Conservation (phyloP, 2,888 invertebrate species). For the Ceratothoa steindachneri region DNA sequence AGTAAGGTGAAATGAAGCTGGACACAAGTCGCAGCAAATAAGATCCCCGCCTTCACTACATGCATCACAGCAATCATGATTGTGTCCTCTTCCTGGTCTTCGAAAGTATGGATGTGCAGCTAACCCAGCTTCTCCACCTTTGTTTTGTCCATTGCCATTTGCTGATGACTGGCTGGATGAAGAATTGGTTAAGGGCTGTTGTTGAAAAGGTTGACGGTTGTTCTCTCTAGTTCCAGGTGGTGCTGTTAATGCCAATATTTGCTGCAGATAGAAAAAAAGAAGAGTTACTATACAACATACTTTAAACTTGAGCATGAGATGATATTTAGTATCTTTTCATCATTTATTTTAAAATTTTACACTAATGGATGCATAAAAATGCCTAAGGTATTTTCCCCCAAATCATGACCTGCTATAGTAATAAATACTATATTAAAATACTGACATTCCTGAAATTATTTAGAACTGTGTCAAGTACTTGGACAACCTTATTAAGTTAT, state of each 20-base stretch:
- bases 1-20: constrained; percentile 89
- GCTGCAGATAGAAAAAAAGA: constrained; percentile 19
- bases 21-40: constrained; percentile 92
- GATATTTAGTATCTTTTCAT: too few relatives aligned
- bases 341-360: too few relatives aligned
- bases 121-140: constrained; percentile 52
- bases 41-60: constrained; percentile 92
- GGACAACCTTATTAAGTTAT: too few relatives aligned
- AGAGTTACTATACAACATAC: too few relatives aligned
- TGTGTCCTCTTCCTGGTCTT: constrained; percentile 80
- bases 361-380: too few relatives aligned
- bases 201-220: constrained; percentile 15
- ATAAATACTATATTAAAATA: too few relatives aligned
- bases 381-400: too few relatives aligned
- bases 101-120: constrained; percentile 77
- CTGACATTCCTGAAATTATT: too few relatives aligned
- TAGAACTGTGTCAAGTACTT: too few relatives aligned
- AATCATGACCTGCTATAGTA: too few relatives aligned
- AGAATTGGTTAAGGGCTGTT: not conserved
- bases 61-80: constrained; percentile 88
- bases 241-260: constrained; percentile 45
- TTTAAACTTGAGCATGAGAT: too few relatives aligned
- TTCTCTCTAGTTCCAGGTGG: constrained; percentile 43
- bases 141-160: constrained; percentile 21
- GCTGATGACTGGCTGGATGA: not conserved